phyloP scores from a whole-genome alignment of 2,888 invertebrate genomes.

The Notodonta ziczac region DNA sequence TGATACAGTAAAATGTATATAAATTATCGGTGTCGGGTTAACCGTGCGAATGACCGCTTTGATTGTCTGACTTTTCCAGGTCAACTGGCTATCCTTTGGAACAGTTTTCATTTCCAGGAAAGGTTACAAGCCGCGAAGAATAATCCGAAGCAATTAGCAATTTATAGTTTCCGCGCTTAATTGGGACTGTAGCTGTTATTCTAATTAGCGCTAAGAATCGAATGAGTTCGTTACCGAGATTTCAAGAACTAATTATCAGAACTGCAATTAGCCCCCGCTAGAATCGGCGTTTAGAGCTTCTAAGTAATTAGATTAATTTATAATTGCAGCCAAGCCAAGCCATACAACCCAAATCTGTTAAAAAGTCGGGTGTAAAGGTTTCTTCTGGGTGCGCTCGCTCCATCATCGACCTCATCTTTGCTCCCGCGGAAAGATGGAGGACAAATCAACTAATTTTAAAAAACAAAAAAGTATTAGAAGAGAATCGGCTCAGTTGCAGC shows the following conservation, averaged over 20 bases:
- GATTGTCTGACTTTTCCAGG: neutral
- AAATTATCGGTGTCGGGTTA: too few relatives aligned
- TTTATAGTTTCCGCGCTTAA: conserved; percentile 35
- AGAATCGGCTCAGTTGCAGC: too few relatives aligned
- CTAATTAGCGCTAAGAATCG: conserved; percentile 34
- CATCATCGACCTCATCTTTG: too few relatives aligned
- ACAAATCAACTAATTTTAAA: too few relatives aligned
- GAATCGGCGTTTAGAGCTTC: conserved; percentile 33
- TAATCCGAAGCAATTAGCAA: conserved; percentile 34
- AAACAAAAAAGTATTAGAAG: too few relatives aligned
- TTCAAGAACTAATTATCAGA: conserved; percentile 44
- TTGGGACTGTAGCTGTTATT: conserved; percentile 37
- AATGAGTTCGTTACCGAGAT: conserved; percentile 34
- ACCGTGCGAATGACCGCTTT: too few relatives aligned
- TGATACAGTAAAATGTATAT: too few relatives aligned
- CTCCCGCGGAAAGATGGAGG: too few relatives aligned
- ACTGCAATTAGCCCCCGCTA: conserved; percentile 33
- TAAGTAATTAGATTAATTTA: conserved; percentile 27
- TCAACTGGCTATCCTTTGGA: neutral
- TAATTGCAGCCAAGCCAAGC: too few relatives aligned
- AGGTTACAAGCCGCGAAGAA: conserved; percentile 16
- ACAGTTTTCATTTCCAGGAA: neutral
- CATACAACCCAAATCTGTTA: too few relatives aligned
- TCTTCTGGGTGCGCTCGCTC: too few relatives aligned
- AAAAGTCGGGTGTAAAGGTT: too few relatives aligned